Evolutionary conservation across 2,113 vertebrate species (phyloP).

Genomic region (Phoenicopterus ruber): DNA sequence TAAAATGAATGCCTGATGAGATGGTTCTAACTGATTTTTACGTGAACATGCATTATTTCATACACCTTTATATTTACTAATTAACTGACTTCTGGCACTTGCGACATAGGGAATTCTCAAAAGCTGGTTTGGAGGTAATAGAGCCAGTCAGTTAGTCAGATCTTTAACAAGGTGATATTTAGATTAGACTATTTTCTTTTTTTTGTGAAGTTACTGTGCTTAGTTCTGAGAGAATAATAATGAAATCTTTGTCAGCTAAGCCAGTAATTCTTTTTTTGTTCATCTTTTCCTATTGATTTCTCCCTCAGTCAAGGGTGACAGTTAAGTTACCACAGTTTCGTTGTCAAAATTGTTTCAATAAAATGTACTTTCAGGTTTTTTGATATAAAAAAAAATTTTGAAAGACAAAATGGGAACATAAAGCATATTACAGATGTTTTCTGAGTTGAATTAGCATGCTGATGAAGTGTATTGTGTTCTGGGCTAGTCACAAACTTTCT

Average conservation of each 20-base stretch:
- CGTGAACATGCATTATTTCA: background rate
- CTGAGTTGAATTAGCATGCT: background rate
- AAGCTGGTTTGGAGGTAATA: background rate
- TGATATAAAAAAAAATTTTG: background rate
- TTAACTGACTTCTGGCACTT: background rate
- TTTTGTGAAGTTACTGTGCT: background rate
- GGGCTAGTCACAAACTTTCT: background rate
- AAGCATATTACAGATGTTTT: background rate
- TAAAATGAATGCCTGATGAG: background rate
- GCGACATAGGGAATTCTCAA: background rate
- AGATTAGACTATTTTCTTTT: background rate
- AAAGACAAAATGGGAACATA: background rate
- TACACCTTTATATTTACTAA: background rate
- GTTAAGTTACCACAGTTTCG: background rate
- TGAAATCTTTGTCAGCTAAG: background rate
- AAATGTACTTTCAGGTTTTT: background rate
- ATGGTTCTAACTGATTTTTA: background rate
- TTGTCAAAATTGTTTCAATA: background rate
- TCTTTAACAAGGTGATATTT: background rate
- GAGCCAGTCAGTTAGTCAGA: background rate
- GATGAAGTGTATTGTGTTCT: background rate
- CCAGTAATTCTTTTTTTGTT: background rate
- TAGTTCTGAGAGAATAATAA: background rate
- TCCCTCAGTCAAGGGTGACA: background rate
- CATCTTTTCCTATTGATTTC: background rate